Evolutionary conservation across 2,113 vertebrate genomes (phyloP).

Genomic region (Mesitornis unicolor): DNA sequence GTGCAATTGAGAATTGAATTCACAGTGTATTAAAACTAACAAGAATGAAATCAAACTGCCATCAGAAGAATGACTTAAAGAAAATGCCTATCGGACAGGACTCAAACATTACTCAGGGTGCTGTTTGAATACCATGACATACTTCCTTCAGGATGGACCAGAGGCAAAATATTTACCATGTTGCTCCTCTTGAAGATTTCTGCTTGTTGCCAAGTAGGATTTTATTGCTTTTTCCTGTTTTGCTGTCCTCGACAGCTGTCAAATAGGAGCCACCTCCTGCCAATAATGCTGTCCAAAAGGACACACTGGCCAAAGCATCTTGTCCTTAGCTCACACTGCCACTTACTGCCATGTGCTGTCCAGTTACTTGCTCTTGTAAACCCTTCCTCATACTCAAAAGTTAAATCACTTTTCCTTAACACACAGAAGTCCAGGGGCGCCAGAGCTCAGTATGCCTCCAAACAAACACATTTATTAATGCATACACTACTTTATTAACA

Average conservation of each 20-base stretch:
- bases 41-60: not conserved
- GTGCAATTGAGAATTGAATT: not conserved
- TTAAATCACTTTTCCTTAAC: not conserved
- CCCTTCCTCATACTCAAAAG: not conserved
- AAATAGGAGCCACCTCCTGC: not conserved
- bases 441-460: not conserved
- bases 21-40: slow-evolving; percentile 17
- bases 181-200: not conserved
- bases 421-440: not conserved
- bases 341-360: not conserved
- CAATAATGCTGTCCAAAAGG: not conserved
- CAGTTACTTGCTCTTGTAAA: not conserved
- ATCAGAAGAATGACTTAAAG: not conserved
- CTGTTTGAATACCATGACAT: not conserved
- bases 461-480: not conserved
- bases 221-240: not conserved
- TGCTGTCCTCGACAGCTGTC: not conserved
- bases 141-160: not conserved
- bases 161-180: not conserved
- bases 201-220: not conserved
- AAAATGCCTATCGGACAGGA: not conserved
- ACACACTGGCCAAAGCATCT: not conserved
- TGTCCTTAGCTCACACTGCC: not conserved
- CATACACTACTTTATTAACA: not conserved
- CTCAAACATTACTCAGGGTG: not conserved